Base-by-base conservation (phyloP, 2,113 vertebrate genomes). In the Gavia stellata region DNA sequence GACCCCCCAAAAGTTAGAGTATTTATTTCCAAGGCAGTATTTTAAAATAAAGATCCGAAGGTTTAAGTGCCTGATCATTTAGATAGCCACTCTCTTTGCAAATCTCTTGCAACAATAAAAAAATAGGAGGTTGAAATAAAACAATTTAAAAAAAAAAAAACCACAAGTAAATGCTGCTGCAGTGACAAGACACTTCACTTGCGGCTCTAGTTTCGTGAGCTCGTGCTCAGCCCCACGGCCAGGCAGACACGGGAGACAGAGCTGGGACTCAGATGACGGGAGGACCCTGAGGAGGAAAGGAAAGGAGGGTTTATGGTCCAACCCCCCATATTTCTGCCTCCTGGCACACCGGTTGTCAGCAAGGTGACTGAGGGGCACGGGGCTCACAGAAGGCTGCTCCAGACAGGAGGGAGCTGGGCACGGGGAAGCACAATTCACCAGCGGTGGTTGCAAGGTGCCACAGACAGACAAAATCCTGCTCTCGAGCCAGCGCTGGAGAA, bases 291-390 rank as follows among this genome's bases (percentile, higher is more conserved):
- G 55, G 21, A 93, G 6, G 50, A 86, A 75, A 90, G 17, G 3
- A 40, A 72, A 50, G 34, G 28, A 38, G 47, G 21, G 40, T 90
- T 71, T 18, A 13, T 44, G 49, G 29, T 47, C 62, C 55, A 89
- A 34, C 8, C 1, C 49, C 10, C 15, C 0, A 0, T 50, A 38
- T 59, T 75, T 92, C 5, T 9, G 29, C 38, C 36, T 95, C 7
- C 33, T 50, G 52, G 26, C 56, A 66, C 47, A 17, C 0, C 12
- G 40, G 6, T 6, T 86, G 79, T 34, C 88, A 86, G 24, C 3
- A 8, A 77, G 63, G 36, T 26, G n/a, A 5, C 52, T 34, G 75
- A 63, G 49, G 29, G 29, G 4, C 28, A 53, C 53, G 34, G 20
- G 58, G 31, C 50, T 45, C 45, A 50, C 8, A 15, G 15, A 61